Conservation (phyloP, 2,888 invertebrate genomes). For the Lycophotia porphyrea region DNA sequence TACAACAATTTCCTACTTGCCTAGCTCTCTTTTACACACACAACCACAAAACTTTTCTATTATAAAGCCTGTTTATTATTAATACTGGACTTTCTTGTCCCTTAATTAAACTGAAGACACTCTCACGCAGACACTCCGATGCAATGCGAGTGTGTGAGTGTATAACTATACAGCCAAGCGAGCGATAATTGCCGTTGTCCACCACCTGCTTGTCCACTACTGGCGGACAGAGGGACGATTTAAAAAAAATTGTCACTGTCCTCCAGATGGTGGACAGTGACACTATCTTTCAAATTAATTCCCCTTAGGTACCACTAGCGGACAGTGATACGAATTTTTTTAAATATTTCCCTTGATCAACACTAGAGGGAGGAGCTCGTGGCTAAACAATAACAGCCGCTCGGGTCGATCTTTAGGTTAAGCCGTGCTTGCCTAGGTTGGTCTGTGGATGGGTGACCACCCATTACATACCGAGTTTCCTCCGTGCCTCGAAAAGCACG, state of each 20-base stretch:
- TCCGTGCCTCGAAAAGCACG: no score
- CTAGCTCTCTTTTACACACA: neutral
- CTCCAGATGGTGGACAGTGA: no score
- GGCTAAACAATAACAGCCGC: no score
- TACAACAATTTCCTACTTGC: neutral
- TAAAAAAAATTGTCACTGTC: no score
- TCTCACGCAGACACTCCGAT: neutral
- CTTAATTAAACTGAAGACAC: slow-evolving; percentile 62
- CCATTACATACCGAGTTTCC: no score
- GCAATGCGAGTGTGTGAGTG: neutral
- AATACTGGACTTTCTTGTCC: slow-evolving; percentile 55
- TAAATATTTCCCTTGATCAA: neutral
- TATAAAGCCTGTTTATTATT: slow-evolving; percentile 49
- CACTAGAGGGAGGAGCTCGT: no score
- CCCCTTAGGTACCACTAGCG: neutral
- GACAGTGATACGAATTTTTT: neutral
- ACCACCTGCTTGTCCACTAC: neutral
- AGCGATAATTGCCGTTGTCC: neutral
- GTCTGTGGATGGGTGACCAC: no score
- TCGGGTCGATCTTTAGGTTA: no score
- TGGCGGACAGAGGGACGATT: no score
- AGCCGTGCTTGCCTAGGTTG: no score
- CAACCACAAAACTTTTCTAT: neutral
- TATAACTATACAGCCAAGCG: no score
- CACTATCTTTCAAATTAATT: neutral